phyloP scores from a whole-genome alignment of 2,888 invertebrate species.

The Drosophila birchii region DNA sequence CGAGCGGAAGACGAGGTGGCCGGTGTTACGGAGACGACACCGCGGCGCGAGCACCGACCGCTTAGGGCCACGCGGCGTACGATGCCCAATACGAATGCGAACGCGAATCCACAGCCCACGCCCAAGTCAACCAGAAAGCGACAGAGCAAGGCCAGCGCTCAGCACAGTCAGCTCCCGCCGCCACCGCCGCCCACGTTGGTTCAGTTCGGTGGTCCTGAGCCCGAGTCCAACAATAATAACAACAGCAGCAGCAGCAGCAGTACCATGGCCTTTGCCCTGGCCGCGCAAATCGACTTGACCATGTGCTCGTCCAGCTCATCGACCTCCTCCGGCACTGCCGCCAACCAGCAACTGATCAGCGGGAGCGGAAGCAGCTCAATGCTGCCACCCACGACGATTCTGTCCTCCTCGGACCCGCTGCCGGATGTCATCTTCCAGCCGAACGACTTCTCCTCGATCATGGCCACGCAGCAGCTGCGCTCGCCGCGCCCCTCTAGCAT shows the following conservation, averaged over 20 bases:
- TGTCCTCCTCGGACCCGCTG: constrained; percentile 82
- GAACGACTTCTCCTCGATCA: constrained; percentile 83
- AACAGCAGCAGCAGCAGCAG: constrained; percentile 52
- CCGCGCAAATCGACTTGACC: constrained; percentile 80
- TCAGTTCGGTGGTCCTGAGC: constrained; percentile 34
- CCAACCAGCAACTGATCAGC: constrained; percentile 33
- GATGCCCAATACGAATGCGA: constrained; percentile 48
- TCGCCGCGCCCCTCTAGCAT: constrained; percentile 53
- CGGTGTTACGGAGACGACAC: constrained; percentile 33
- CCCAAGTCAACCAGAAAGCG: constrained; percentile 43
- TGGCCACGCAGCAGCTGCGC: constrained; percentile 81
- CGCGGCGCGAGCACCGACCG: constrained; percentile 70
- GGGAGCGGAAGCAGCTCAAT: constrained; percentile 60
- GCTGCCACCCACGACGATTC: constrained; percentile 80
- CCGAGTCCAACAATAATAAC: constrained; percentile 47
- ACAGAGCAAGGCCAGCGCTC: constrained; percentile 36
- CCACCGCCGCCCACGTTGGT: constrained; percentile 32
- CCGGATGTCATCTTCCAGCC: constrained; percentile 82
- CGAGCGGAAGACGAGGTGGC: constrained; percentile 15
- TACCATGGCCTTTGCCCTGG: constrained; percentile 58
- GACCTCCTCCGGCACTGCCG: constrained; percentile 59
- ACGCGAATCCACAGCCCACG: constrained; percentile 20
- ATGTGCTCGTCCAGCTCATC: constrained; percentile 82
- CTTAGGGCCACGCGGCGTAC: constrained; percentile 80
- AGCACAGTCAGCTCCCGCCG: constrained; percentile 12